These are phyloP conservation scores for Brienomyrus longianalis DNA, from an alignment of 2,113 vertebrate genomes.

Conservation along the genomic window DNA sequence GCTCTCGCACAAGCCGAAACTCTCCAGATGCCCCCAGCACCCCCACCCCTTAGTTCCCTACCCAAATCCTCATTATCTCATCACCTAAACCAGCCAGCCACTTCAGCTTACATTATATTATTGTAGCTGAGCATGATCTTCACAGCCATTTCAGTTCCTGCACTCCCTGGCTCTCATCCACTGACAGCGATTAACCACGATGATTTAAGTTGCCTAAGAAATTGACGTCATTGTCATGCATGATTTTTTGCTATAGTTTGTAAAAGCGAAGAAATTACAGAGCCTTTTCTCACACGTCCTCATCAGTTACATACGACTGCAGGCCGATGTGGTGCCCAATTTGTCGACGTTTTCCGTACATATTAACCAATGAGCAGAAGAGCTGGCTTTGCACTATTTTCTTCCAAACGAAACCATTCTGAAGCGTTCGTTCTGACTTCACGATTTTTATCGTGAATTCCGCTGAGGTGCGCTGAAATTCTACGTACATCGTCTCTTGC, in stretches of 20 bases:
- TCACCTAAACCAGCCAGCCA: constrained; percentile 59
- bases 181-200: constrained; percentile 47
- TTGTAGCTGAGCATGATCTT: constrained; percentile 68
- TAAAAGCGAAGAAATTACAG: constrained; percentile 8
- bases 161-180: constrained; percentile 59
- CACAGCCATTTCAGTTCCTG: constrained; percentile 54
- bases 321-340: neutral
- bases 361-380: neutral
- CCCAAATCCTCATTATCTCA: constrained; percentile 58
- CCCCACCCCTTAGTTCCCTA: constrained; percentile 39
- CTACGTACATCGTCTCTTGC: neutral
- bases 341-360: neutral
- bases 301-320: neutral
- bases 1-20: constrained; percentile 52
- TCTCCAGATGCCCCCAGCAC: neutral
- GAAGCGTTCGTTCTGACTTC: neutral
- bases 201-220: constrained; percentile 44
- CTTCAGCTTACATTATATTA: constrained; percentile 61
- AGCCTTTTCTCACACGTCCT: neutral
- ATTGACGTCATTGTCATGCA: constrained; percentile 35
- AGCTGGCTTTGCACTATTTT: neutral
- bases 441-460: neutral
- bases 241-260: constrained; percentile 29
- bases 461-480: constrained; percentile 9
- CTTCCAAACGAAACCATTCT: neutral